Percentiles rank a stretch among this genome's conserved stretches.
These are phyloP conservation scores for Xenopus borealis DNA, from an alignment of 2,113 vertebrate genomes.

Conservation along the genomic window DNA sequence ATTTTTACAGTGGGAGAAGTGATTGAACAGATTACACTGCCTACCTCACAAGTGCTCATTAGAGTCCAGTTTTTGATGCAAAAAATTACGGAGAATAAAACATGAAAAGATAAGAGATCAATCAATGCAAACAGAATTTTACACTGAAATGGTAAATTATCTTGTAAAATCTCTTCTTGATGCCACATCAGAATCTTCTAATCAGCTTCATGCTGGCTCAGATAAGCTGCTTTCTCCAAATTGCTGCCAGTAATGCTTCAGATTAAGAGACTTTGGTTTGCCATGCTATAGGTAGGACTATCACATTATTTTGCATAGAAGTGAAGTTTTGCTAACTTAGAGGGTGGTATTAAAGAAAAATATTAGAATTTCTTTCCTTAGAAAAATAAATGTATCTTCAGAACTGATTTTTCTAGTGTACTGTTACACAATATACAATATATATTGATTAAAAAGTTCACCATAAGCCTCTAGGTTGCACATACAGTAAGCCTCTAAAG, in stretches of 20 bases:
- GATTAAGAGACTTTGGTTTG: no score
- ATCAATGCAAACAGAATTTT: constrained; percentile 39
- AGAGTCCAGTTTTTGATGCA: constrained; percentile 31
- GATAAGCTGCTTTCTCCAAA: background rate
- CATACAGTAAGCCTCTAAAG: no score
- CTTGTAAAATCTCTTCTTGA: constrained; percentile 32
- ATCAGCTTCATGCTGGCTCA: constrained; percentile 27
- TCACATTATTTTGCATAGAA: no score
- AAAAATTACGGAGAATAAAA: constrained; percentile 42
- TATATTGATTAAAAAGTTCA: no score
- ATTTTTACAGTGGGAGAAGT: constrained; percentile 1
- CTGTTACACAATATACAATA: no score
- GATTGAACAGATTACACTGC: constrained; percentile 21
- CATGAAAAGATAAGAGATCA: constrained; percentile 45
- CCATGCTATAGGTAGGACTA: no score
- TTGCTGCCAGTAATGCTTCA: background rate
- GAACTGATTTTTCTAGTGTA: no score
- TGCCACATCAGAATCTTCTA: constrained; percentile 23
- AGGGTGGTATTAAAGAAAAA: no score
- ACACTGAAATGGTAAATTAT: constrained; percentile 32
- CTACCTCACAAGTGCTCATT: constrained; percentile 33
- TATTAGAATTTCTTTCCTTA: no score
- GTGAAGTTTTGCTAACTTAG: no score
- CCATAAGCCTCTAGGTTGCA: no score
- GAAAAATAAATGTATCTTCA: no score